Base-by-base conservation (phyloP, 2,113 vertebrate genomes). In the Misgurnus anguillicaudatus region DNA sequence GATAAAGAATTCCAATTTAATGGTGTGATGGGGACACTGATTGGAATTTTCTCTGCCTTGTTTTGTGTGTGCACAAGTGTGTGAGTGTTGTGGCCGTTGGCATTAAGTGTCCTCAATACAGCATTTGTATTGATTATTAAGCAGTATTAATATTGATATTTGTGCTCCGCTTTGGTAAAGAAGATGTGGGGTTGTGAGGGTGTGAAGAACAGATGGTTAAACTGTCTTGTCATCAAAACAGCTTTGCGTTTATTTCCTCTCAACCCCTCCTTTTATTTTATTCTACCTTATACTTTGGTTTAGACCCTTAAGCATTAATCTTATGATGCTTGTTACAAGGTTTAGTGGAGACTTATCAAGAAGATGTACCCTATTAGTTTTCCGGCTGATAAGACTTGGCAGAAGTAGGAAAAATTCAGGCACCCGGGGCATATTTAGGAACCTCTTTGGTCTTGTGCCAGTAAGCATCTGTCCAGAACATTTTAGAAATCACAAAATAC, bases 191-290 rank as follows among this genome's bases (percentile, higher is more conserved):
- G 65, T 31, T 76, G 53, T 75, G 75, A 31, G 24, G 24, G 24
- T 63, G 58, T 42, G 42, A 21, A 67, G 39, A 58, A 70, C 79
- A 81, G 79, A 84, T 81, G 83, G 83, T 62, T n/a, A 51, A 71
- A 64, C 65, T 75, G 63, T 31, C 55, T 39, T 72, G 60, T 71
- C 58, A 64, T 42, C 70, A 67, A 10, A 38, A 21, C 58, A 19
- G 57, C 75, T 39, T n/a, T 39, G 11, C 36, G 2, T 19, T 16
- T 51, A 48, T 36, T 5, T 55, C 45, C 24, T 70, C 11, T 38
- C 8, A 53, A 47, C 24, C 42, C 39, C 17, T 68, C 4, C 58
- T 19, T 47, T 21, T 60, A 48, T 60, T 10, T 58, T 38, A 17
- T 9, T 36, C 8, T 36, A 31, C 24, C 24, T 31, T 31, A 31